These are phyloP conservation scores for Hirtodrosophila cameraria DNA, from an alignment of 2,888 invertebrate species.

Conservation along the genomic window DNA sequence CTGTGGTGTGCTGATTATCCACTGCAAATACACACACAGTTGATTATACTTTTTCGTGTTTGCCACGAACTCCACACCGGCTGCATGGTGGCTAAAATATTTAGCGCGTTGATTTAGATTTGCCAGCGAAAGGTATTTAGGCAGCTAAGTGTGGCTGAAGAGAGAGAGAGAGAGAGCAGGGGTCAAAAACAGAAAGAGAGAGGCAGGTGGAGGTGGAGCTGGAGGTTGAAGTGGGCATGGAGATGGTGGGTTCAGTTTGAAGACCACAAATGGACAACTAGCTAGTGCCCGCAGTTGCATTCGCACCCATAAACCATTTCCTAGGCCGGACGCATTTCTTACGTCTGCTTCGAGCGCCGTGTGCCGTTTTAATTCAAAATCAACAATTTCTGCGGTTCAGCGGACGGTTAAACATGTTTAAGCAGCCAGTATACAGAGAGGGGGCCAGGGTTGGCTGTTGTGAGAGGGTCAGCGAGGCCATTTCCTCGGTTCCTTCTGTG, in stretches of 20 bases:
- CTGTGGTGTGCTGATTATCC: constrained; percentile 71
- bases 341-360: constrained; percentile 35
- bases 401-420: constrained; percentile 79
- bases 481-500: too few species aligned
- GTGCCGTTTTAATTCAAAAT: constrained; percentile 80
- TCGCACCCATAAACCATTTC: constrained; percentile 33
- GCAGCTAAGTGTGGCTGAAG: constrained; percentile 17
- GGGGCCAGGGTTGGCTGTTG: not conserved
- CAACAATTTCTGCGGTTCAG: constrained; percentile 80
- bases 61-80: constrained; percentile 47
- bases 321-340: constrained; percentile 65
- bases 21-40: constrained; percentile 79
- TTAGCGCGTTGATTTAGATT: constrained; percentile 80
- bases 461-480: not conserved
- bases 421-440: constrained; percentile 54
- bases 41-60: constrained; percentile 79
- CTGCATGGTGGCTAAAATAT: constrained; percentile 73
- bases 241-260: not conserved
- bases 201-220: not conserved
- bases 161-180: too few species aligned
- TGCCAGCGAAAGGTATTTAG: constrained; percentile 75
- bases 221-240: not conserved
- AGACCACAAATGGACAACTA: constrained; percentile 72
- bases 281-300: constrained; percentile 13
- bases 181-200: too few species aligned